A percentile compares a stretch with the other conserved stretches of the same genome.
These are phyloP conservation scores for Threskiornis aethiopicus DNA, from an alignment of 2,797 vertebrate species.

Conservation along the genomic window DNA sequence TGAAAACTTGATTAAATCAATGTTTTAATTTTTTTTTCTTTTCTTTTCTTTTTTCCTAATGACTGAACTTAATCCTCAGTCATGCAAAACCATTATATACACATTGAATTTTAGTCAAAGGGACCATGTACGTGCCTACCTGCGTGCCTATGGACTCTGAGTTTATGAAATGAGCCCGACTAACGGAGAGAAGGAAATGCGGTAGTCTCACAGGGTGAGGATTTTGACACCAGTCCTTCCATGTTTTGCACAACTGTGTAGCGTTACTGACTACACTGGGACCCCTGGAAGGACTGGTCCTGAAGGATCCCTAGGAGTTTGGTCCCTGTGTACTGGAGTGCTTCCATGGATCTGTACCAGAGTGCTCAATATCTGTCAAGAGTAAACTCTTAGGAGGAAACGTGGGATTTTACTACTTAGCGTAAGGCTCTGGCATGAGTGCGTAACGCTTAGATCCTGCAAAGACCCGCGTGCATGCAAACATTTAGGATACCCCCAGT, in stretches of 20 bases:
- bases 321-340: background rate
- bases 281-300: background rate
- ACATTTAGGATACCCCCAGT: background rate
- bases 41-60: background rate
- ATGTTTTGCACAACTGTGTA: background rate
- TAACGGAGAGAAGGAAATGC: background rate
- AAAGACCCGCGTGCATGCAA: accelerated
- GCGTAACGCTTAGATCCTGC: background rate
- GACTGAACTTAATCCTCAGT: background rate
- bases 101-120: background rate
- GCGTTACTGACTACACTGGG: background rate
- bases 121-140: background rate
- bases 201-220: background rate
- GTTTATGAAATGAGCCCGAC: background rate
- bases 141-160: background rate
- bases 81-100: background rate
- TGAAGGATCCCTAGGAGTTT: background rate
- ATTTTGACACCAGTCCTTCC: background rate
- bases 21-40: background rate
- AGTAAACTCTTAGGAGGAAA: background rate
- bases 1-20: constrained; percentile 22
- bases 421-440: background rate
- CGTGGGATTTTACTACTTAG: background rate
- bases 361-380: background rate
- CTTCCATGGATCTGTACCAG: background rate